Base-by-base conservation (phyloP, 2,113 vertebrate species). In the Salvelinus fontinalis region DNA sequence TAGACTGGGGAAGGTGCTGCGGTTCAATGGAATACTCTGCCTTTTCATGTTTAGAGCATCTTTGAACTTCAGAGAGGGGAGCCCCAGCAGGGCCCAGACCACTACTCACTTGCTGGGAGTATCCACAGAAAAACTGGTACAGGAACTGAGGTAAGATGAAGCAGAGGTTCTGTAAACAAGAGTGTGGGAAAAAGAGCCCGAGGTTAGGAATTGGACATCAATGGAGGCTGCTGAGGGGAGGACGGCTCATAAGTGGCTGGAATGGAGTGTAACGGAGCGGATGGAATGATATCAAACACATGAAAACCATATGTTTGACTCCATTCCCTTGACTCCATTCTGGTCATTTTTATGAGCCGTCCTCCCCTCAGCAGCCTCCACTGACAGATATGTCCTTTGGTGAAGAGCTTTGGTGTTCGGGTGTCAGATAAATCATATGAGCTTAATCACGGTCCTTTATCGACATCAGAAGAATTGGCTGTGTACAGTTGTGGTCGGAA, bases 131-230 rank as follows among this genome's bases (percentile, higher is more conserved):
- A 91, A 99, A 99, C 93, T 99, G 98, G 94, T 97, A 99, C 89
- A 99, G 95, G 97, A 99, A 99, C 82, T 99, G 98, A 24, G 98
- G 98, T 89, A 99, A 95, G 90, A 99, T 99, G 94, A 99, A 99
- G 92, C 97, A 99, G 86, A 99, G 96, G 87, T 99, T 99, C 97
- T 99, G 85, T 69, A 14, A 74, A 9, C 18, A 13, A 44, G 44
- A 22, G 20, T 12, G 13, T 44, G 64, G 26, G 64, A 66, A 26
- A 66, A 12, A 66, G n/a, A 44, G 9, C 39, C 24, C 3, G 67
- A 11, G 27, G 67, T 68, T 68, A 68, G 31, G 3, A n/a, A n/a
- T n/a, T 9, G 1, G 59, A 16, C 59, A 8, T 39, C 39, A 39
- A 2, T 39, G 39, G 39, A 39, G 39, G 39, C 8, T 9, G 39